Evolutionary conservation across 1,140 invertebrate genomes (phyloP), one percentile per base, ranked within the genome.

Genomic region (Anoplophora glabripennis): DNA sequence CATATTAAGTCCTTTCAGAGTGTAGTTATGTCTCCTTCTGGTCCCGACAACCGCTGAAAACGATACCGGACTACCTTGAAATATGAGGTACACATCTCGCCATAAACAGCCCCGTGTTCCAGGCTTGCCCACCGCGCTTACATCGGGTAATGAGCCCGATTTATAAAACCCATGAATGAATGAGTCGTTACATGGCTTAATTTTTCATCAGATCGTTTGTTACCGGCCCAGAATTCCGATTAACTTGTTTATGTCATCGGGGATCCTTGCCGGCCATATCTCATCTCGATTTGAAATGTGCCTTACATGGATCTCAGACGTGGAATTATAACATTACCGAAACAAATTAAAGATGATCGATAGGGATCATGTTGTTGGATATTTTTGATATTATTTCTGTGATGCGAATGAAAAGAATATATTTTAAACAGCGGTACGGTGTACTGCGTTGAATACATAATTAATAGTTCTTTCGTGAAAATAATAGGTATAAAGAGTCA

Each of bases 201-300:
- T 67, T 67, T 67, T 67, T 67, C 65, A 65, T 67, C 65, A 67
- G 65, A 62, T 67, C 65, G 65, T 67, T 67, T 67, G 64, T 67
- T 65, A 67, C 61, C 54, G 18, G 59, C 40, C 61, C 40, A 58
- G 62, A 65, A 62, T 61, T 55, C 65, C 65, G 65, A 67, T 67
- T 65, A 67, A 65, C 65, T 67, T 67, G 65, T 67, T 60, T 63
- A 60, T 53, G 65, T 63, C 65, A 61, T 63, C 51, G 53, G 49
- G 56, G 41, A 55, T 59, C 53, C 57, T 53, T 62, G 54, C 58
- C 47, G 61, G 15, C 48, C 63, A 62, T 65, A 61, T 62, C 55
- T 63, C 59, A 62, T 63, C 57, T 52, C 8, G 38, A 45, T 52
- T 36, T 52, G 53, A 64, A 64, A 60, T 64, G 58, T 64, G 57